Evolutionary conservation across 2,113 vertebrate genomes (phyloP), one percentile per base, ranked within the genome.

Genomic region (Nannobrachium achirus): DNA sequence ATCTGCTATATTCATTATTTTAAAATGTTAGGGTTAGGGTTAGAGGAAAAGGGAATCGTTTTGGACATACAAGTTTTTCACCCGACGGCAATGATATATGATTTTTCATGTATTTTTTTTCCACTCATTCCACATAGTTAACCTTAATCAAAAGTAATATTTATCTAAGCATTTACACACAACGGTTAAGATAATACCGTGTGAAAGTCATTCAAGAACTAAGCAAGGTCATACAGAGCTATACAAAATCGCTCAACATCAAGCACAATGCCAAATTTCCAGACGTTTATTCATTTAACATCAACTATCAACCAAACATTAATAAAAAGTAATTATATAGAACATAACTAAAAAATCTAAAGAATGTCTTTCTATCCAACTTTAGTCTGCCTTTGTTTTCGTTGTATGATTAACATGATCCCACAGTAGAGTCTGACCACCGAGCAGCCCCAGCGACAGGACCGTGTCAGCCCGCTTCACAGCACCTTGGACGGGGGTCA

Each of bases 401-500:
- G 38, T 50, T 46, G 20, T 56, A 42, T 15, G 46, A 79, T 84
- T 73, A 85, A 66, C 78, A 76, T 76, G n/a, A 63, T 76, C 64
- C 69, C 58, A 70, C 75, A 62, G 78, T 61, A 0, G 55, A 63
- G 79, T 41, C 61, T 69, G 73, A 79, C 67, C 75, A 69, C 57
- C 82, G 66, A 66, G 48, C 80, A 55, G 63, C 80, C 81, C 76
- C 69, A 8, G 71, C 61, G 57, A 88, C 85, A 84, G 85, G 73
- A 76, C 71, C 51, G 73, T 76, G 81, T 86, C 84, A 82, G 80
- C 83, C 85, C 80, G 51, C 86, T 71, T 50, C 73, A 70, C 66
- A 83, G 88, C 77, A 75, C 76, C 77, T 87, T 77, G 69, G 69
- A 78, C 52, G 84, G 86, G n/a, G 88, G 88, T 89, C 88, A 89